A percentile compares a stretch with the other conserved stretches of the same genome.
Evolutionary conservation across 2,888 invertebrate genomes (phyloP).

Genomic region (Lypha dubia): DNA sequence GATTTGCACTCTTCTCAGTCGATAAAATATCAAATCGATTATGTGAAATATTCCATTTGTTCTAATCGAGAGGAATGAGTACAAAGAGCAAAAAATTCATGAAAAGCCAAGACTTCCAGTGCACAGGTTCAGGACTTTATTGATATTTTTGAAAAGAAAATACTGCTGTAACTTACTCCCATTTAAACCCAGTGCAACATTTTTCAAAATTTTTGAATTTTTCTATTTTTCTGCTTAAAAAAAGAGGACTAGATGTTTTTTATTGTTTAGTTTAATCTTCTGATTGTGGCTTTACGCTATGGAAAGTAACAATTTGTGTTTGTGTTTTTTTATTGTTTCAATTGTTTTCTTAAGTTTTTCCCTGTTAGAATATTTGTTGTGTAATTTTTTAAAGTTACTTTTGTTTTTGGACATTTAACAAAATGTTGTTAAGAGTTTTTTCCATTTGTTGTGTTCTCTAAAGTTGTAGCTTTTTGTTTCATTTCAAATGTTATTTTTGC

Average conservation of each 20-base stretch:
- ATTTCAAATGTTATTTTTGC: slow-evolving; percentile 58
- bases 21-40: no score
- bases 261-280: neutral
- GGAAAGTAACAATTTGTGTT: slow-evolving; percentile 2
- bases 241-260: neutral
- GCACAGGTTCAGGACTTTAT: no score
- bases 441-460: neutral
- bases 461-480: slow-evolving; percentile 27
- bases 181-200: neutral
- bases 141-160: no score
- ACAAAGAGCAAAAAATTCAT: no score
- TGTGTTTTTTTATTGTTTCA: neutral
- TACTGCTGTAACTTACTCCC: no score
- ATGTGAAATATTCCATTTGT: no score
- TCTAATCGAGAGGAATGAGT: no score
- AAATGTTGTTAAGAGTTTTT: slow-evolving; percentile 49
- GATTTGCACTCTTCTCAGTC: no score
- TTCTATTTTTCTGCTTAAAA: neutral
- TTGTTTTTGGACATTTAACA: slow-evolving; percentile 63
- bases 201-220: neutral
- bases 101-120: neutral
- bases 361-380: slow-evolving; percentile 5
- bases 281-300: slow-evolving; percentile 6
- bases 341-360: neutral
- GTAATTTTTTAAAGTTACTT: slow-evolving; percentile 39